Evolutionary conservation across 1,140 invertebrate species (phyloP).

Genomic region (Delia radicum): DNA sequence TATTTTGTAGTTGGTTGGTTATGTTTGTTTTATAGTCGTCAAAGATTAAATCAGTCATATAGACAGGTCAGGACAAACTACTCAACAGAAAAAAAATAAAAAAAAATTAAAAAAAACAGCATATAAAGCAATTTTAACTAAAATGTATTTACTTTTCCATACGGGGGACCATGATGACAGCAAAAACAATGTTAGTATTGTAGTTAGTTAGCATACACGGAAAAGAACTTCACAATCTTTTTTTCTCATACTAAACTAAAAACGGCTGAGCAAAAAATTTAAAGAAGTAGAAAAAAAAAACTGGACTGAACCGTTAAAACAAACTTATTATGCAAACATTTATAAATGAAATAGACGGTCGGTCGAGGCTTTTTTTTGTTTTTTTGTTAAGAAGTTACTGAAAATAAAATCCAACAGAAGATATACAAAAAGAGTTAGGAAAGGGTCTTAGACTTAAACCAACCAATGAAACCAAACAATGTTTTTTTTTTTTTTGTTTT

Average conservation of each 20-base stretch:
- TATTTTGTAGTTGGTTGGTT: background rate
- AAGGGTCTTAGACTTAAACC: background rate
- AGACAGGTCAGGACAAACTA: slow-evolving; percentile 13
- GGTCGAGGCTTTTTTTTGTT: background rate
- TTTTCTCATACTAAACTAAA: background rate
- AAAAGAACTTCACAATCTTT: background rate
- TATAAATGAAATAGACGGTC: slow-evolving; percentile 8
- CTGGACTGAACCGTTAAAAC: slow-evolving; percentile 12
- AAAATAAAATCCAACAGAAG: background rate
- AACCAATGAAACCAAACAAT: background rate
- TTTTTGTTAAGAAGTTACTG: background rate
- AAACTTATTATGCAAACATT: slow-evolving; percentile 22
- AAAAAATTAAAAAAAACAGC: background rate
- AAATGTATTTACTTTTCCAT: background rate
- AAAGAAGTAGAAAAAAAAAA: background rate
- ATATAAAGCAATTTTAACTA: slow-evolving; percentile 1
- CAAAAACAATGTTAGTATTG: too few relatives aligned
- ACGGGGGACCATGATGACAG: background rate
- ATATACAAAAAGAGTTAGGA: background rate
- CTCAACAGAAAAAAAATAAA: background rate
- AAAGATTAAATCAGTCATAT: slow-evolving; percentile 24
- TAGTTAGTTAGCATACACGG: background rate
- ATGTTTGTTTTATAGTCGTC: slow-evolving; percentile 19
- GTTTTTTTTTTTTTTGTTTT: background rate
- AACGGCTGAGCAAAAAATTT: background rate